phyloP scores from a whole-genome alignment of 2,888 invertebrate genomes.

The Heliconius sara region DNA sequence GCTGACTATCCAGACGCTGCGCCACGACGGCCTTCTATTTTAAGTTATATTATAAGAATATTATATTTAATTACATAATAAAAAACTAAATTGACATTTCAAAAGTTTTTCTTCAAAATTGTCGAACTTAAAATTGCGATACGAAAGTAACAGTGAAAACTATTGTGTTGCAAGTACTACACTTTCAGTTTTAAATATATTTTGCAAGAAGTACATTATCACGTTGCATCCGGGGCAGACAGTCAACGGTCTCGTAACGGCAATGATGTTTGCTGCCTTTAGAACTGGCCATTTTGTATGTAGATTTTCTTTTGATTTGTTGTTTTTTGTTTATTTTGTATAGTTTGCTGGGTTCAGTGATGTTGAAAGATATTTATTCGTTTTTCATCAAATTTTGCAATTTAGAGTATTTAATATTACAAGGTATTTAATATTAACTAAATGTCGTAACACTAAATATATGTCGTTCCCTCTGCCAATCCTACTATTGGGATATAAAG shows the following conservation, averaged over 20 bases:
- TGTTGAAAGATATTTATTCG: not conserved
- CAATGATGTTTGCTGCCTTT: slow-evolving; percentile 23
- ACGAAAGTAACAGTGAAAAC: not conserved
- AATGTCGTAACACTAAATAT: too few relatives aligned
- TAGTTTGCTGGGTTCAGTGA: not conserved
- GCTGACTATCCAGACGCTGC: not conserved
- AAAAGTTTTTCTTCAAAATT: not conserved
- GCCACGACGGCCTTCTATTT: not conserved
- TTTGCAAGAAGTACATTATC: not conserved
- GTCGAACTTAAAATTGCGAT: not conserved
- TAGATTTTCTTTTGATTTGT: not conserved
- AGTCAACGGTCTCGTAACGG: slow-evolving; percentile 41
- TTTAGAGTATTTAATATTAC: not conserved
- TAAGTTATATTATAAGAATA: too few relatives aligned
- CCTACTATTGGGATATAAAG: too few relatives aligned
- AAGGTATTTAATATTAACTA: too few relatives aligned
- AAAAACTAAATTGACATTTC: not conserved
- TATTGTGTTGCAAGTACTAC: not conserved
- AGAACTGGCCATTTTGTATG: slow-evolving; percentile 14
- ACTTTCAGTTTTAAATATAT: slow-evolving; percentile 23
- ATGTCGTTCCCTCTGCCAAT: too few relatives aligned
- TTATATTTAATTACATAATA: not conserved
- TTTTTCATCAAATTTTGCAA: not conserved
- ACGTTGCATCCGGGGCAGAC: slow-evolving; percentile 44
- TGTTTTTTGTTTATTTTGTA: not conserved